These are phyloP conservation scores for Palaemon carinicauda DNA, from an alignment of 1,140 invertebrate species.

Conservation along the genomic window DNA sequence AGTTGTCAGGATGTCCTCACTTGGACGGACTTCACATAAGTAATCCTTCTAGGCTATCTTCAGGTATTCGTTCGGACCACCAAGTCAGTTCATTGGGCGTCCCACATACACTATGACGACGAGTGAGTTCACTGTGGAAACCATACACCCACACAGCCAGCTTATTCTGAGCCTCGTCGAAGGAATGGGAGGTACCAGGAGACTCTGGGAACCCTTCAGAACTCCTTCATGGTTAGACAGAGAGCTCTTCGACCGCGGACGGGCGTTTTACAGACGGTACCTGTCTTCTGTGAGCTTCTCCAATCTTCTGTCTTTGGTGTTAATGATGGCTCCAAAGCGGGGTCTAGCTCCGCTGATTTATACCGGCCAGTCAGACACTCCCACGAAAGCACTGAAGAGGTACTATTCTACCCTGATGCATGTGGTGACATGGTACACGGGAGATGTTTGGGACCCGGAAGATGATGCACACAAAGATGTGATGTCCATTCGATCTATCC, in stretches of 20 bases:
- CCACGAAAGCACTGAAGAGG: slow-evolving; percentile 61
- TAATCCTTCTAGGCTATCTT: no score
- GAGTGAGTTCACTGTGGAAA: not conserved
- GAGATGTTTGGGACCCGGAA: slow-evolving; percentile 55
- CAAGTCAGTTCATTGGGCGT: no score
- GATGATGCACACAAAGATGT: slow-evolving; percentile 54
- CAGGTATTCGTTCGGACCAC: no score
- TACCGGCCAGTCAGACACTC: slow-evolving; percentile 61
- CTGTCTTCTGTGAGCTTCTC: not conserved
- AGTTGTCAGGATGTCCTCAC: no score
- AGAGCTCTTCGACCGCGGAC: not conserved
- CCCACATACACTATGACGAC: no score
- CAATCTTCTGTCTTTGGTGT: not conserved
- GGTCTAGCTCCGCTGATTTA: slow-evolving; percentile 60
- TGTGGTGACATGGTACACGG: slow-evolving; percentile 62
- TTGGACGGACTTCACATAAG: no score
- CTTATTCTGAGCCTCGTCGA: not conserved
- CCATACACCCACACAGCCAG: not conserved
- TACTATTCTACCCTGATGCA: slow-evolving; percentile 62
- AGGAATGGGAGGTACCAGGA: not conserved
- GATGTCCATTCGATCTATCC: slow-evolving; percentile 61
- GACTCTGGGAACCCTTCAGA: not conserved
- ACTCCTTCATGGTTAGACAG: not conserved
- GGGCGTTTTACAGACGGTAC: not conserved
- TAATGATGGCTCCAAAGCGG: not conserved